Evolutionary conservation across 2,888 invertebrate genomes (phyloP).

Genomic region (Eilema griseolum): DNA sequence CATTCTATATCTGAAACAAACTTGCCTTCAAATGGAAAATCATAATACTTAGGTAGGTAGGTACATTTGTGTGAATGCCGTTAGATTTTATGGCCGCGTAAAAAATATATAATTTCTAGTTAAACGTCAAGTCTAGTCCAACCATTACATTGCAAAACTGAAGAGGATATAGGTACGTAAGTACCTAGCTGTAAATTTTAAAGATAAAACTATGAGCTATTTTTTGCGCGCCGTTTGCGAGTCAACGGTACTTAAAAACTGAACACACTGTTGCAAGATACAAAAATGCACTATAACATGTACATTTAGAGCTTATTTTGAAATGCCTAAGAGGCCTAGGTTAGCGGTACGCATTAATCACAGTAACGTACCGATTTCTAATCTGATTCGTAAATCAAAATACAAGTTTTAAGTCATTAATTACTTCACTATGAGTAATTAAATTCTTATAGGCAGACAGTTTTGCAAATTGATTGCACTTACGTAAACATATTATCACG

Average conservation of each 20-base stretch:
- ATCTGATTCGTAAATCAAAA: conserved; percentile 38
- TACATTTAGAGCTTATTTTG: conserved; percentile 24
- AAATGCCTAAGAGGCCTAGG: conserved; percentile 12
- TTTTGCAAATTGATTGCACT: conserved; percentile 21
- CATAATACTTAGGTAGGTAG: no score
- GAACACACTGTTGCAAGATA: conserved; percentile 30
- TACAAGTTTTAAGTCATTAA: conserved; percentile 26
- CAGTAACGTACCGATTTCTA: conserved; percentile 42
- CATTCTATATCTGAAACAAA: background rate
- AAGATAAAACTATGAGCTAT: conserved; percentile 57
- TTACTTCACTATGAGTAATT: conserved; percentile 31
- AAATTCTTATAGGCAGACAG: conserved; percentile 21
- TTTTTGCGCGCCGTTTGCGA: conserved; percentile 67
- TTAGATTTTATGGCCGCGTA: conserved; percentile 15
- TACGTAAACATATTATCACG: conserved; percentile 14
- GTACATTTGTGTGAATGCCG: conserved; percentile 12
- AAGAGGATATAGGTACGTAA: conserved; percentile 48
- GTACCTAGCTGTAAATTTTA: conserved; percentile 67
- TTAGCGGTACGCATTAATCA: conserved; percentile 27
- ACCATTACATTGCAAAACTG: conserved; percentile 48
- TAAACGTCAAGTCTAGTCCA: conserved; percentile 36
- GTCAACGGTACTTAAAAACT: conserved; percentile 66
- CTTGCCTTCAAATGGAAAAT: background rate
- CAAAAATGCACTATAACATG: conserved; percentile 33
- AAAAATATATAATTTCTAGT: conserved; percentile 22